Conservation (phyloP, 2,888 invertebrate genomes). For the Noctua janthe region DNA sequence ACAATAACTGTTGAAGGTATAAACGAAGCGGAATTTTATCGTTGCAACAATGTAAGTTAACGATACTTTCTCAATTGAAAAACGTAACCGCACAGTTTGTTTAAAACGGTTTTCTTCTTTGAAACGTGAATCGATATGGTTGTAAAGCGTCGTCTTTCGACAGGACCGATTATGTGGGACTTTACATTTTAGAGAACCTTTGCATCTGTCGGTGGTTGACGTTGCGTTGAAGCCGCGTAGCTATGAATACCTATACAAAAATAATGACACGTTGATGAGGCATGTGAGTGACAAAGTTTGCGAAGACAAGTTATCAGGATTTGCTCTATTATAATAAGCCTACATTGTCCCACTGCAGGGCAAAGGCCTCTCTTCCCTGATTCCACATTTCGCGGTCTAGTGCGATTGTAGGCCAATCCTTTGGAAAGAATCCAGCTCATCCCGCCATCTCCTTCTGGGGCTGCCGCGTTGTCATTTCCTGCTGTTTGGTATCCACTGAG, state of each 20-base stretch:
- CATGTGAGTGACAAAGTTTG: neutral
- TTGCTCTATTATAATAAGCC: no score
- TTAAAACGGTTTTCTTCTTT: slow-evolving; percentile 7
- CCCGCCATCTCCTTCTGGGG: no score
- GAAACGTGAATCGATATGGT: neutral
- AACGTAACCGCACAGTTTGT: slow-evolving; percentile 26
- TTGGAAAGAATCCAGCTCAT: no score
- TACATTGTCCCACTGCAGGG: no score
- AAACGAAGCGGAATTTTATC: slow-evolving; percentile 34
- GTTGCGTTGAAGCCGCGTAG: neutral
- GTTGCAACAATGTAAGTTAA: slow-evolving; percentile 29
- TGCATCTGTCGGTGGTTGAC: neutral
- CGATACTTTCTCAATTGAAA: slow-evolving; percentile 38
- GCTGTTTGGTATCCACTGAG: no score
- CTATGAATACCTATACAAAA: neutral
- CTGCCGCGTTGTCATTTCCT: no score
- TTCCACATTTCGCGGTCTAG: no score
- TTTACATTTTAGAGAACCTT: neutral
- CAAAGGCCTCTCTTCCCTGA: no score
- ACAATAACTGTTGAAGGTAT: slow-evolving; percentile 19
- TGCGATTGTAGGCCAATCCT: no score
- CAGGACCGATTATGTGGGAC: neutral
- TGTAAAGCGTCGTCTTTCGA: slow-evolving; percentile 1
- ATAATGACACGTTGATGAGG: neutral
- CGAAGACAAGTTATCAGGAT: neutral